Conservation (phyloP, 2,888 invertebrate genomes). For the Hedya salicella region DNA sequence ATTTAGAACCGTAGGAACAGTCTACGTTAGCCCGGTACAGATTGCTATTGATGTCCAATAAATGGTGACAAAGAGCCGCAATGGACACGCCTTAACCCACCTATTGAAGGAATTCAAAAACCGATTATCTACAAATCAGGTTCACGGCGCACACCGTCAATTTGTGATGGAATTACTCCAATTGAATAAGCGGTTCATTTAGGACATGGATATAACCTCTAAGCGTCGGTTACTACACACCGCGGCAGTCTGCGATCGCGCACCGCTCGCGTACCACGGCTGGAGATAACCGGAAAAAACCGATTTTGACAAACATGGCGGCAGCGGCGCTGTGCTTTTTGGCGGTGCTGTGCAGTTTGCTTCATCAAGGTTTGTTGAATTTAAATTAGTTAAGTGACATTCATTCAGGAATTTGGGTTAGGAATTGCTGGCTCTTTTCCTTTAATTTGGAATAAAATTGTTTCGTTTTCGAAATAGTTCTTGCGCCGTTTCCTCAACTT, state of each 20-base stretch:
- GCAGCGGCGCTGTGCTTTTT: slow-evolving; percentile 66
- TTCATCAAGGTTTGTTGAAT: slow-evolving; percentile 76
- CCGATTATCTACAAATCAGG: slow-evolving; percentile 54
- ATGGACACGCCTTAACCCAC: slow-evolving; percentile 20
- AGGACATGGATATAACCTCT: slow-evolving; percentile 54
- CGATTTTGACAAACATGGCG: slow-evolving; percentile 63
- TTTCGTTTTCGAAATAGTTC: background rate
- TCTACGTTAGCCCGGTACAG: background rate
- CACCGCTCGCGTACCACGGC: slow-evolving; percentile 62
- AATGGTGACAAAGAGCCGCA: background rate
- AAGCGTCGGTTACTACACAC: slow-evolving; percentile 42
- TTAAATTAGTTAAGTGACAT: slow-evolving; percentile 43
- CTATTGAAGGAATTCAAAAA: slow-evolving; percentile 47
- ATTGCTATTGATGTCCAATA: background rate
- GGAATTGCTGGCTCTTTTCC: background rate
- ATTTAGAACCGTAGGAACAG: background rate
- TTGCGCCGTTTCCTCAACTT: no score
- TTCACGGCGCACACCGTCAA: slow-evolving; percentile 53
- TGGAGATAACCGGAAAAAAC: slow-evolving; percentile 52
- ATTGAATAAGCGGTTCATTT: slow-evolving; percentile 72
- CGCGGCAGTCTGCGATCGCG: slow-evolving; percentile 49
- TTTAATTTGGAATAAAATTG: background rate
- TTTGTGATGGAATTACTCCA: slow-evolving; percentile 69
- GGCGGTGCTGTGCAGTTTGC: slow-evolving; percentile 77
- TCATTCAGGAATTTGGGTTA: slow-evolving; percentile 13